Conservation (phyloP, 1,140 invertebrate genomes). For the Euwallacea fornicatus region DNA sequence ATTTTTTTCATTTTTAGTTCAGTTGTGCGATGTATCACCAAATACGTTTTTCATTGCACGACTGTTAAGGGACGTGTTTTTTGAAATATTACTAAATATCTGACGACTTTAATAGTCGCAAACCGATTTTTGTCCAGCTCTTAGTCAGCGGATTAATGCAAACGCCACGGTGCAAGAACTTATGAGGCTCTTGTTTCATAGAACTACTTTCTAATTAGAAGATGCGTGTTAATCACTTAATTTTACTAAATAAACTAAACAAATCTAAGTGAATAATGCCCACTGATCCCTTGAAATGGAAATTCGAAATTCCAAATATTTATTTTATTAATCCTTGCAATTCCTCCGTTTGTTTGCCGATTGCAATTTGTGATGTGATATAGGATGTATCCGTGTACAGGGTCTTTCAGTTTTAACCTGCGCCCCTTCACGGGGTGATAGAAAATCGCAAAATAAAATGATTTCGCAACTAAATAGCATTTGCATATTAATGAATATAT, state of each 20-base stretch:
- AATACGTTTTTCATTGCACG: slow-evolving; percentile 18
- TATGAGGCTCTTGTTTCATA: too few relatives aligned
- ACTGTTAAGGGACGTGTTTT: neutral
- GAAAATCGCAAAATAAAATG: too few relatives aligned
- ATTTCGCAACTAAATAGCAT: too few relatives aligned
- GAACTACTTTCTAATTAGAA: too few relatives aligned
- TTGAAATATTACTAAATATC: slow-evolving; percentile 3
- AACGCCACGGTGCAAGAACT: too few relatives aligned
- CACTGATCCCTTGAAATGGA: slow-evolving; percentile 6
- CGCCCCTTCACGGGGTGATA: too few relatives aligned
- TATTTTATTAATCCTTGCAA: slow-evolving; percentile 17
- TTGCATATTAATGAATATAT: too few relatives aligned
- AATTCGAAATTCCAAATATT: slow-evolving; percentile 7
- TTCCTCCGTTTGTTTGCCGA: slow-evolving; percentile 10
- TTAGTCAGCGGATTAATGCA: too few relatives aligned
- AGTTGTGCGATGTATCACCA: slow-evolving; percentile 2
- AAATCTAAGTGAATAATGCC: slow-evolving; percentile 5
- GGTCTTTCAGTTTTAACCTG: too few relatives aligned
- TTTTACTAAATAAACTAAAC: slow-evolving; percentile 1
- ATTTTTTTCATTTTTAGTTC: slow-evolving; percentile 10
- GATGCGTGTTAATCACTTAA: too few relatives aligned
- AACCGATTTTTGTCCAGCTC: neutral
- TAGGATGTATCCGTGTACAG: neutral
- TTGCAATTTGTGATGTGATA: slow-evolving; percentile 1
- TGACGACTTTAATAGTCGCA: neutral